phyloP scores from a whole-genome alignment of 1,140 invertebrate species.

The Drosophila pallidifrons region DNA sequence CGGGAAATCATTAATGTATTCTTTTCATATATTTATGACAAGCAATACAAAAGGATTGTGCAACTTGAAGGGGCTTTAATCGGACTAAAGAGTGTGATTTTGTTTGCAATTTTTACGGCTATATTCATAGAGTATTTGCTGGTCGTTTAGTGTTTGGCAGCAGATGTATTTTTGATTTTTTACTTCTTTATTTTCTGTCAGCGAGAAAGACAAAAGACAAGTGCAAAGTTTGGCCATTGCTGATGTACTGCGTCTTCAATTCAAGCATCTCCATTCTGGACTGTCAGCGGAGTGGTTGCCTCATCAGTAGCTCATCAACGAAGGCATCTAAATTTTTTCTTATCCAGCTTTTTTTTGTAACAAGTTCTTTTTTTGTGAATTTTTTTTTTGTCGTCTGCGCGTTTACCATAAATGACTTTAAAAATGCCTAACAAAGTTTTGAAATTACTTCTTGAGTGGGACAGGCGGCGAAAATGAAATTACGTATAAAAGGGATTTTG shows the following conservation, averaged over 20 bases:
- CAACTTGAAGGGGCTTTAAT: background rate
- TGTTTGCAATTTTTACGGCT: background rate
- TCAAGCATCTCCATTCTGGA: background rate
- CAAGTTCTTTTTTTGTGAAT: constrained; percentile 15
- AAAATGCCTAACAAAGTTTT: constrained; percentile 81
- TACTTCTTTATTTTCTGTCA: constrained; percentile 15
- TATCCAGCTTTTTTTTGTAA: constrained; percentile 18
- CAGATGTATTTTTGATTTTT: constrained; percentile 4
- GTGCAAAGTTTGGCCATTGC: constrained; percentile 66
- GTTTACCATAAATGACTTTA: constrained; percentile 76
- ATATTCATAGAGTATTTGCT: background rate
- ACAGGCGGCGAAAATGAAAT: constrained; percentile 72
- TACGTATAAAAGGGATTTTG: constrained; percentile 74
- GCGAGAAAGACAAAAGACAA: constrained; percentile 50
- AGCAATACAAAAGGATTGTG: constrained; percentile 10
- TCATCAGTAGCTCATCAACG: constrained; percentile 80
- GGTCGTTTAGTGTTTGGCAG: background rate
- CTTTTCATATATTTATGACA: constrained; percentile 44
- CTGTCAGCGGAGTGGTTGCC: constrained; percentile 34
- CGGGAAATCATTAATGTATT: constrained; percentile 63
- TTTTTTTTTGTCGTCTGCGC: constrained; percentile 19
- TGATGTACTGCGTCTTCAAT: constrained; percentile 51
- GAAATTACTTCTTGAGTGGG: constrained; percentile 77
- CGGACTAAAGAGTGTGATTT: background rate
- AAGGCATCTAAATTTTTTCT: constrained; percentile 60